phyloP scores from a whole-genome alignment of 2,797 vertebrate species.

The Paedocypris micromegethes region DNA sequence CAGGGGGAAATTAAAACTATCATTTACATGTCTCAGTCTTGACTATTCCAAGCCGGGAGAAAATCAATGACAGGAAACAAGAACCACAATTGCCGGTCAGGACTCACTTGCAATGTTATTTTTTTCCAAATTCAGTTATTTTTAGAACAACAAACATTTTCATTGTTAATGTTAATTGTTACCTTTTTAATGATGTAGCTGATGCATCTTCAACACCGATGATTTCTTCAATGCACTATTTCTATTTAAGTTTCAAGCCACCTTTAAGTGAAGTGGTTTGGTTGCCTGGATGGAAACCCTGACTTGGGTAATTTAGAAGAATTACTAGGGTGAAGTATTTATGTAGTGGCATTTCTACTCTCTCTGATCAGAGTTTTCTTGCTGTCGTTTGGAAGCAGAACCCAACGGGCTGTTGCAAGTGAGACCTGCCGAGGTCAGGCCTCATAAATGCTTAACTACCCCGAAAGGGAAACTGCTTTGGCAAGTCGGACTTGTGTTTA shows the following conservation, averaged over 20 bases:
- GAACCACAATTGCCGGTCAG: slow-evolving; percentile 15
- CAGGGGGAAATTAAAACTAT: slow-evolving; percentile 39
- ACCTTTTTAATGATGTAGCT: too few species aligned
- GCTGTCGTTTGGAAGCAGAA: slow-evolving; percentile 27
- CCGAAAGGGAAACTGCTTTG: slow-evolving; percentile 48
- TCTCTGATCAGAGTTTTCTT: slow-evolving; percentile 20
- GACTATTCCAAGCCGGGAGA: slow-evolving; percentile 20
- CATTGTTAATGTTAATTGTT: too few species aligned
- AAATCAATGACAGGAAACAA: slow-evolving; percentile 26
- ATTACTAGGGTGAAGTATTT: slow-evolving; percentile 10
- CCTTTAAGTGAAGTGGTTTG: too few species aligned
- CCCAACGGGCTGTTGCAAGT: slow-evolving; percentile 36
- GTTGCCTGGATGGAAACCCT: neutral
- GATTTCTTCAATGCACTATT: too few species aligned
- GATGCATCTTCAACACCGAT: too few species aligned
- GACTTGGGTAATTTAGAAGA: slow-evolving; percentile 22
- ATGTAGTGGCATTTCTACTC: slow-evolving; percentile 18
- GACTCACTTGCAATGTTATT: neutral
- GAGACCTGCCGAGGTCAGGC: slow-evolving; percentile 43
- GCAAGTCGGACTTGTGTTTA: slow-evolving; percentile 46
- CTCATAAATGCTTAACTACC: slow-evolving; percentile 50
- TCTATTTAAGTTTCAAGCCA: too few species aligned
- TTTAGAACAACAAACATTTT: too few species aligned
- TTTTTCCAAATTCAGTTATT: too few species aligned
- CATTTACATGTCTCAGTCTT: slow-evolving; percentile 21